Evolutionary conservation across 1,140 invertebrate genomes (phyloP), one percentile per base, ranked within the genome.

Genomic region (Contarinia nasturtii): DNA sequence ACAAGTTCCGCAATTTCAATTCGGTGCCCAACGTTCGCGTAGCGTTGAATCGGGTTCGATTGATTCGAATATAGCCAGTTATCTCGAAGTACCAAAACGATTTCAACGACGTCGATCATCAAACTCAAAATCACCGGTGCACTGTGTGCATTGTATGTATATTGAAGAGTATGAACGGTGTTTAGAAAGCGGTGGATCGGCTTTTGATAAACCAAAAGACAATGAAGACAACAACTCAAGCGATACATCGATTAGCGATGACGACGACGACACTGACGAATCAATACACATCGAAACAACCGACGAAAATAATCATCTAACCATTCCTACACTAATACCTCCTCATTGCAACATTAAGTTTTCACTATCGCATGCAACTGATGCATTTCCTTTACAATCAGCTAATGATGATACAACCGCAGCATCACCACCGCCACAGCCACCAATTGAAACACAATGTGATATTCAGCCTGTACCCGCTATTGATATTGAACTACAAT

Each of bases 11-110:
- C 76, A 79, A 52, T 27, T 27, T 27, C 60, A 68, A 47, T 71
- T 69, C 51, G 74, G 67, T 38, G 73, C 68, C 43, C 73, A 77
- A 48, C 60, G 79, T 7, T 85, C 82, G 34, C 77, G 78, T 49
- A 84, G 80, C 55, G 83, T 86, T 57, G 83, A 87, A 58, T 82
- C 79, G 18, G 76, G 74, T 50, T 73, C 72, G 49, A 72, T 71
- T 49, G 77, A 77, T 27, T 56, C 73, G 54, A 73, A 79, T 55
- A 72, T 75, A 2, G 68, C 72, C 44, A 72, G 73, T 46, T 77
- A 73, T 56, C 63, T 81, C 46, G 77, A 80, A 59, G 77, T 80
- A 51, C 77, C 76, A 5, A 67, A 73, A 8, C 67, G 74, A 7
- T 74, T 74, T 56, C 76, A 75, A 45, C 61, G 75, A 11, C 67